Evolutionary conservation across 2,113 vertebrate species (phyloP).

Genomic region (Ceyx cyanopectus): DNA sequence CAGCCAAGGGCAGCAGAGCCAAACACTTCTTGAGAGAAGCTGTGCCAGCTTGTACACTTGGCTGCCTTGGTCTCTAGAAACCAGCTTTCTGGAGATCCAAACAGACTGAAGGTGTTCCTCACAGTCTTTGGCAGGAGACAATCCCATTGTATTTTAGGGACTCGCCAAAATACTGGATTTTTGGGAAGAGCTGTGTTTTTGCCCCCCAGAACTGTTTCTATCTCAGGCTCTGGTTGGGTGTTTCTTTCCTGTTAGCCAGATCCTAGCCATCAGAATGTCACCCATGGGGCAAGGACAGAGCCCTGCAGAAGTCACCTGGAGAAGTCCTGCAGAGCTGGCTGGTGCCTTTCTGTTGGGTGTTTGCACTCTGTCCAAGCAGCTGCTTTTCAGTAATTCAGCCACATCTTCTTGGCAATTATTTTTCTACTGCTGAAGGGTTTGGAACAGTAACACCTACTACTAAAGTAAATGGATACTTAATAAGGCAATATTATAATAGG

Average conservation of each 20-base stretch:
- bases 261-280: not conserved
- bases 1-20: not conserved
- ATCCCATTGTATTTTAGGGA: not conserved
- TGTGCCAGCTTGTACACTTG: not conserved
- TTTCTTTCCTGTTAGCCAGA: not conserved
- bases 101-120: not conserved
- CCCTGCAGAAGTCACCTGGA: not conserved
- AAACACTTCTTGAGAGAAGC: not conserved
- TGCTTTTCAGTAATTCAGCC: not conserved
- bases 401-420: conserved; percentile 27
- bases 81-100: not conserved
- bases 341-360: not conserved
- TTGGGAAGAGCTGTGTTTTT: not conserved
- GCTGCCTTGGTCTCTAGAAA: not conserved
- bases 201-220: not conserved
- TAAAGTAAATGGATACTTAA: conserved; percentile 62
- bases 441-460: conserved; percentile 24
- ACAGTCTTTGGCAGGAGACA: not conserved
- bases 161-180: fast-evolving
- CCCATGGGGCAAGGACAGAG: not conserved
- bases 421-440: conserved; percentile 38
- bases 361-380: not conserved
- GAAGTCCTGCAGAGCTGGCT: not conserved
- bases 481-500: conserved; percentile 49
- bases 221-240: not conserved